Percentiles rank a stretch among this genome's conserved stretches.
These are phyloP conservation scores for Bellardia bayeri DNA, from an alignment of 2,888 invertebrate species.

Conservation along the genomic window DNA sequence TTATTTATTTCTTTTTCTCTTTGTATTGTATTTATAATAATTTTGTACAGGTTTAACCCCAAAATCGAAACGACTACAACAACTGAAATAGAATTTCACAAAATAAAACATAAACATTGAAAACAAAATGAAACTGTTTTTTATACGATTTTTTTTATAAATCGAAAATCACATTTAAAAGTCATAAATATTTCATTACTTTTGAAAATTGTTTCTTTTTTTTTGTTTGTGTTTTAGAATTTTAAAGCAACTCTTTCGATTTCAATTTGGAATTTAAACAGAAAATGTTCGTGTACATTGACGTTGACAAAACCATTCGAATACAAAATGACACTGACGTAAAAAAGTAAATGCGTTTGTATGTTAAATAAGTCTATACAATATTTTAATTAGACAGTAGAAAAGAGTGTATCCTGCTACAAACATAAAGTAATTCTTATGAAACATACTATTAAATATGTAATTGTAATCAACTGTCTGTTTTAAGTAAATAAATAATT, in stretches of 20 bases:
- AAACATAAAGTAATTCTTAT: neutral
- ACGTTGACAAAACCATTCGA: conserved; percentile 17
- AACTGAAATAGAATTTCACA: conserved; percentile 19
- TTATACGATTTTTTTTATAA: conserved; percentile 17
- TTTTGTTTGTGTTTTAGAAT: conserved; percentile 19
- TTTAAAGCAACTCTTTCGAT: conserved; percentile 23
- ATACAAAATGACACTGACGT: neutral
- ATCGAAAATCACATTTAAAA: conserved; percentile 30
- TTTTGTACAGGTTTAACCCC: conserved; percentile 56
- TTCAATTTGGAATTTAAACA: neutral
- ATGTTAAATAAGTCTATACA: neutral
- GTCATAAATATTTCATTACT: conserved; percentile 68
- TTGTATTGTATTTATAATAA: conserved; percentile 1
- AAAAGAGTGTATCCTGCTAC: neutral
- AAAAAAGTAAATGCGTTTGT: neutral
- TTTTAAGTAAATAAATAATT: no score
- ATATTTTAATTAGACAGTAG: neutral
- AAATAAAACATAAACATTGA: neutral
- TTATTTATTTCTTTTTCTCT: conserved; percentile 15
- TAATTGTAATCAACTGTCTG: no score
- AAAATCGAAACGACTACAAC: conserved; percentile 15
- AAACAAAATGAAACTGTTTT: neutral
- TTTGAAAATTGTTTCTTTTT: neutral
- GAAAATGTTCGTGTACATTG: conserved; percentile 2
- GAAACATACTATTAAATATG: no score